Evolutionary conservation across 2,113 vertebrate genomes (phyloP).

Genomic region (human (Homo sapiens)): GRCh38 chr6:68549001-68549500

Average conservation of each 20-base stretch:
- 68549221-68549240: neutral
- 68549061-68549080: neutral
- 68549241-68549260: neutral
- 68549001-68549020: neutral
- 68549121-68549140: neutral
- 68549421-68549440: neutral
- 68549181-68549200: neutral
- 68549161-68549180: neutral
- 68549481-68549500: neutral
- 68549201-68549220: neutral
- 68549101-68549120: neutral
- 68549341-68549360: neutral
- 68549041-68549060: neutral
- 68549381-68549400: neutral
- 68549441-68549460: neutral
- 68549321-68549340: neutral
- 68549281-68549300: neutral
- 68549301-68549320: neutral
- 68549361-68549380: neutral
- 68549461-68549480: neutral
- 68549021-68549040: neutral
- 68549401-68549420: neutral
- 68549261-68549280: neutral
- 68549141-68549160: constrained; percentile 30
- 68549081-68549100: neutral